Evolutionary conservation across 2,113 vertebrate genomes (phyloP).

Genomic region (Anseranas semipalmata): DNA sequence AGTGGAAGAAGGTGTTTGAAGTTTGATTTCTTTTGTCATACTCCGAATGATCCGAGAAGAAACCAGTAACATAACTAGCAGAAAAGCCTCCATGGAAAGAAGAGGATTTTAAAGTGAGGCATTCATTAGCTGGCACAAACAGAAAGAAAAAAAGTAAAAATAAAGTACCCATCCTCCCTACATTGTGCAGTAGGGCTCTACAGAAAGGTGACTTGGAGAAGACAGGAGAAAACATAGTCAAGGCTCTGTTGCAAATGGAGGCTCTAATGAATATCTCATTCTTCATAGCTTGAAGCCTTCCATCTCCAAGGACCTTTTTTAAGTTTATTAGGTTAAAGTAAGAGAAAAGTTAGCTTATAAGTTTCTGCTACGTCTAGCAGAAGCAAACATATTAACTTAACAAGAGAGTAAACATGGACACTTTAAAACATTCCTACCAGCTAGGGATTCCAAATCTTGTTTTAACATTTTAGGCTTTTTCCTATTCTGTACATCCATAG

Average conservation of each 20-base stretch:
- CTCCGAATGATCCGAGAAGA: neutral
- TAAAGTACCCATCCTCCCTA: neutral
- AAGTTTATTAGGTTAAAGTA: slow-evolving; percentile 7
- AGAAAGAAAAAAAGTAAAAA: neutral
- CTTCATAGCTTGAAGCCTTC: neutral
- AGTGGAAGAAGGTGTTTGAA: neutral
- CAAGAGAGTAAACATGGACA: slow-evolving; percentile 22
- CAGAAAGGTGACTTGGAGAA: neutral
- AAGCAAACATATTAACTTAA: slow-evolving; percentile 45
- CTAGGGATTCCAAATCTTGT: slow-evolving; percentile 26
- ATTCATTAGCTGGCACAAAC: neutral
- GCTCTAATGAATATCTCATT: neutral
- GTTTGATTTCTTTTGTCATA: neutral
- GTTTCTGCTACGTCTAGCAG: slow-evolving; percentile 56
- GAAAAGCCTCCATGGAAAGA: neutral
- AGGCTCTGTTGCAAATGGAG: neutral
- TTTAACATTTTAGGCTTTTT: slow-evolving; percentile 32
- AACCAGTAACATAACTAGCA: neutral
- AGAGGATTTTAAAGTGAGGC: neutral
- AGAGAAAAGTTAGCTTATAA: slow-evolving; percentile 1
- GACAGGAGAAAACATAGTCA: neutral
- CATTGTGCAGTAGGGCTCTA: neutral
- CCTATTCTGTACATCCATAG: neutral
- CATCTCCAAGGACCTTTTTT: neutral
- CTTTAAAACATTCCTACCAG: neutral